These are phyloP conservation scores for Spatulosminthurus flaviceps DNA, from an alignment of 2,888 invertebrate genomes.

Conservation along the genomic window DNA sequence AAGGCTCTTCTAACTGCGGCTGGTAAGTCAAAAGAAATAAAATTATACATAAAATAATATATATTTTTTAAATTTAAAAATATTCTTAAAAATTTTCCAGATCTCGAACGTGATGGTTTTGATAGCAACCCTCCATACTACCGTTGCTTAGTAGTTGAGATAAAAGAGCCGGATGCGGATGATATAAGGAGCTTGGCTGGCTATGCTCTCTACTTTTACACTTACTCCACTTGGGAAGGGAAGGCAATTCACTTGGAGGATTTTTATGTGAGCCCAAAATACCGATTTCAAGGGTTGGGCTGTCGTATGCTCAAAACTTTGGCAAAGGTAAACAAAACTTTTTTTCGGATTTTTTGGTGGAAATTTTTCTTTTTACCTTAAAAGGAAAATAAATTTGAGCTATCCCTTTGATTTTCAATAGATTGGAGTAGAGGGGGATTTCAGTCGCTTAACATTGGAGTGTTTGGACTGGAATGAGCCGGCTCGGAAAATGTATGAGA, in stretches of 20 bases:
- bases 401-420: constrained; percentile 49
- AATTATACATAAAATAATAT: background rate
- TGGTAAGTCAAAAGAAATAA: no score
- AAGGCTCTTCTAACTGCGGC: constrained; percentile 50
- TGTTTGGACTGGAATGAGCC: constrained; percentile 84
- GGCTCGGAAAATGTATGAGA: constrained; percentile 77
- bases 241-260: constrained; percentile 84
- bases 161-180: constrained; percentile 54
- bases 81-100: constrained; percentile 65
- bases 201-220: constrained; percentile 81
- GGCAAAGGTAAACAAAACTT: no score
- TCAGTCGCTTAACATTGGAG: constrained; percentile 78
- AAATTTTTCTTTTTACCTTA: no score
- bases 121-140: constrained; percentile 74
- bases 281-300: constrained; percentile 76
- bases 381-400: no score
- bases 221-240: constrained; percentile 89
- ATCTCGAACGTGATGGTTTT: constrained; percentile 78
- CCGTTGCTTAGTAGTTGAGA: constrained; percentile 77
- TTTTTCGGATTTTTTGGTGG: no score
- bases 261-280: constrained; percentile 77
- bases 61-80: background rate
- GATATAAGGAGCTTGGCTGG: constrained; percentile 81
- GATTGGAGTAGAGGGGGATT: constrained; percentile 67
- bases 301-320: constrained; percentile 73